Evolutionary conservation across 2,797 vertebrate species (phyloP), one percentile per base, ranked within the genome.

Genomic region (Muscicapa striata): DNA sequence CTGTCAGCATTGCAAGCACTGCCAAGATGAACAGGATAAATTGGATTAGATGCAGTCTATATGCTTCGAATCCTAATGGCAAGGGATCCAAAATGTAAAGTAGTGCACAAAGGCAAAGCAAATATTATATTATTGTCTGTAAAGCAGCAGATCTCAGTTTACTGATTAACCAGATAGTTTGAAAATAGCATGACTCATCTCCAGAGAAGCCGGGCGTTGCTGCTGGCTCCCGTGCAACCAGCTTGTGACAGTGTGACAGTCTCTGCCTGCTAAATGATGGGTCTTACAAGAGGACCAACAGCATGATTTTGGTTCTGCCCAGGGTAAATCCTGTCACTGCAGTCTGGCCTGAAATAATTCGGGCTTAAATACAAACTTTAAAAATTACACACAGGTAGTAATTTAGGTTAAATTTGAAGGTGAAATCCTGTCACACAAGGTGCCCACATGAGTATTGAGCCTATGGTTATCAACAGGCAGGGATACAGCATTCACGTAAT

Each of bases 401-500:
- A 75, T 73, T 55, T 23, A 84, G 20, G 29, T 46, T 79, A 79
- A 84, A 80, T 43, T 52, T 18, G 9, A 26, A 72, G 75, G 21
- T 36, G 43, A 85, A 89, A 72, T 49, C 8, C 16, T 34, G 49
- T 48, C 76, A 29, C 13, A 40, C 43, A 73, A 91, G 58, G 93
- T 96, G 98, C 97, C 94, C 75, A 94, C 70, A 2, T 89, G 90
- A 89, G 97, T 51, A 21, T 83, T 17, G 32, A 98, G 98, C 57
- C 95, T 82, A 54, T 97, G 93, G 91, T 98, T 98, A 97, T 98
- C 98, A 74, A 97, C 72, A 21, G 98, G 98, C 67, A 97, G 92
- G 24, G 98, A 51, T 17, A 97, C 98, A 97, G 98, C 67, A 62
- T 98, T 98, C 49, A 97, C 96, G 93, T 98, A 98, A 40, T 98